Evolutionary conservation across 2,888 invertebrate genomes (phyloP).

Genomic region (Erebia palarica): DNA sequence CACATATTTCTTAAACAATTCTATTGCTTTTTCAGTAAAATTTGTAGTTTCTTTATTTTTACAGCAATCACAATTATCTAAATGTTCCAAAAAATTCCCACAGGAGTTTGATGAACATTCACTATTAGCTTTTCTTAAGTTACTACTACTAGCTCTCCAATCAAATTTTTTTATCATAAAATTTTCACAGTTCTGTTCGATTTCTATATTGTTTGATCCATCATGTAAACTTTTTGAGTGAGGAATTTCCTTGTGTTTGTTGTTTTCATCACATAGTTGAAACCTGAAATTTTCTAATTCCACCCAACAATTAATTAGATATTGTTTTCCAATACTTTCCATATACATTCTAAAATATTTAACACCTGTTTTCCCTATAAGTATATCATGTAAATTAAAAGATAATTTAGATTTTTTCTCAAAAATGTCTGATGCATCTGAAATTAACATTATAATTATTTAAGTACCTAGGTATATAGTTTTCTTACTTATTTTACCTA

Average conservation of each 20-base stretch:
- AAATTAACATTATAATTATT: slow-evolving; percentile 43
- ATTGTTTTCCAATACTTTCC: slow-evolving; percentile 87
- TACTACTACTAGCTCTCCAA: slow-evolving; percentile 53
- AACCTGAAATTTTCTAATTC: slow-evolving; percentile 87
- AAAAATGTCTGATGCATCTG: slow-evolving; percentile 67
- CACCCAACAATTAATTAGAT: slow-evolving; percentile 88
- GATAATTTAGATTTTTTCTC: slow-evolving; percentile 85
- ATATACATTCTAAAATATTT: slow-evolving; percentile 93
- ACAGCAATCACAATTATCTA: slow-evolving; percentile 46
- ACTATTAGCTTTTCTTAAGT: slow-evolving; percentile 48
- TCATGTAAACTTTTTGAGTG: slow-evolving; percentile 68
- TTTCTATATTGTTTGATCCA: slow-evolving; percentile 52
- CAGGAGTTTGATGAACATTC: slow-evolving; percentile 63
- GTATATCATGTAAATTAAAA: slow-evolving; percentile 88
- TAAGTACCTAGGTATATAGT: not conserved
- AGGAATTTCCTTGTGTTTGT: slow-evolving; percentile 50
- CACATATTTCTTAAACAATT: slow-evolving; percentile 90
- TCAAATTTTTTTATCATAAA: slow-evolving; percentile 52
- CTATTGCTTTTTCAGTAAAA: slow-evolving; percentile 84
- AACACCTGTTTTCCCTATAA: slow-evolving; percentile 90
- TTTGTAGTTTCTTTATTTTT: slow-evolving; percentile 50
- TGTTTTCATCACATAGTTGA: slow-evolving; percentile 43
- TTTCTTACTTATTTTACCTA: no score
- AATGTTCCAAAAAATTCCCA: slow-evolving; percentile 58
- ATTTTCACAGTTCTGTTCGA: slow-evolving; percentile 47